These are phyloP conservation scores for Andricus grossulariae DNA, from an alignment of 1,140 invertebrate species.

Conservation along the genomic window DNA sequence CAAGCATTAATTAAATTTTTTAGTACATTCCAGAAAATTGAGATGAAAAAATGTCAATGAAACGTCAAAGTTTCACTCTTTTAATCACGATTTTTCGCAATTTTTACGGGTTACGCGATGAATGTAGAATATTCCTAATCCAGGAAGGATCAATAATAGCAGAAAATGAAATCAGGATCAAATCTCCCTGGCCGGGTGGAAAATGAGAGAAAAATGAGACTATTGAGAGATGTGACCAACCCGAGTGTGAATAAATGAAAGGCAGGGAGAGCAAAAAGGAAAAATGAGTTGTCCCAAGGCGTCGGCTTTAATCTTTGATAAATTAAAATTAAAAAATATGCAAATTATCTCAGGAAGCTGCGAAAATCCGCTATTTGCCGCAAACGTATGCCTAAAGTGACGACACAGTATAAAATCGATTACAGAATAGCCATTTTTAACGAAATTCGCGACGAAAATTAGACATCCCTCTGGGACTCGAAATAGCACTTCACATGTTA, in stretches of 20 bases:
- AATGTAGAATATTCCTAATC: not conserved
- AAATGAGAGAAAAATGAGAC: too few species aligned
- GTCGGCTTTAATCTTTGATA: not conserved
- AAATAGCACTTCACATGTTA: too few species aligned
- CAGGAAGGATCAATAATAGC: not conserved
- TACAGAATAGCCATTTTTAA: too few species aligned
- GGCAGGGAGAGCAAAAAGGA: not conserved
- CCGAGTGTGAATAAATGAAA: not conserved
- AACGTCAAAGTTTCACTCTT: too few species aligned
- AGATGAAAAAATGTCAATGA: not conserved
- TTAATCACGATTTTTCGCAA: not conserved
- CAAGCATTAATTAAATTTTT: conserved; percentile 1
- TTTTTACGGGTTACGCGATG: not conserved
- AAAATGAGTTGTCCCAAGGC: not conserved
- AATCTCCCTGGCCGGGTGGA: not conserved
- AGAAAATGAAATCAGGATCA: not conserved
- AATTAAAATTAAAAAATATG: not conserved
- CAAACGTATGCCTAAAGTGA: too few species aligned
- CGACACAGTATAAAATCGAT: too few species aligned
- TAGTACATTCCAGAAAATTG: not conserved
- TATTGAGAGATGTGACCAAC: too few species aligned
- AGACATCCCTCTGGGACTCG: too few species aligned
- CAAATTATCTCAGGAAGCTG: not conserved
- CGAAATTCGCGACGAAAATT: too few species aligned
- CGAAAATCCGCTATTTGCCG: too few species aligned